Evolutionary conservation across 2,113 vertebrate species (phyloP).

Genomic region (Xyrauchen texanus): DNA sequence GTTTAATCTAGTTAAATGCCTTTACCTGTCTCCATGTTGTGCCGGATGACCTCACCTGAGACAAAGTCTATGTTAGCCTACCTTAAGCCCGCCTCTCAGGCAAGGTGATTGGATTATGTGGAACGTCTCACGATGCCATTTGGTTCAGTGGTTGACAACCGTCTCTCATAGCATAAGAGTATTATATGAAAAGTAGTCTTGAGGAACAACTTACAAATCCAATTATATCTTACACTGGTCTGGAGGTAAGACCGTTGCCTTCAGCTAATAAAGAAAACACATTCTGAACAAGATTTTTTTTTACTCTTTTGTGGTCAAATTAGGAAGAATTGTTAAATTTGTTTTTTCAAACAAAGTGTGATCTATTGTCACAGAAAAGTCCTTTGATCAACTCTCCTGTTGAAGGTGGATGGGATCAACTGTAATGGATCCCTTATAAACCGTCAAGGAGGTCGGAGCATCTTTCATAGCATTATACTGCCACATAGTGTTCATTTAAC

Average conservation of each 20-base stretch:
- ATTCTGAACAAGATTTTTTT: background rate
- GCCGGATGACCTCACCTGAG: constrained; percentile 58
- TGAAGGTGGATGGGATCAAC: background rate
- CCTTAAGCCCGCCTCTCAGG: constrained; percentile 49
- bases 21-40: constrained; percentile 68
- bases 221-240: background rate
- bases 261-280: background rate
- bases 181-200: constrained; percentile 44
- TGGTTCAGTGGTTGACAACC: constrained; percentile 60
- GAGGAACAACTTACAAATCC: constrained; percentile 7
- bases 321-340: background rate
- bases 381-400: background rate
- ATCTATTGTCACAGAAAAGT: background rate
- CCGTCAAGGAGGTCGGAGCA: too few relatives aligned
- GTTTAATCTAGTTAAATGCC: constrained; percentile 29
- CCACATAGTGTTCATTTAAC: constrained; percentile 9
- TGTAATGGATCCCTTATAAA: background rate
- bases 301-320: background rate
- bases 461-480: constrained; percentile 21
- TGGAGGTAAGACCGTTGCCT: background rate
- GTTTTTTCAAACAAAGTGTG: background rate
- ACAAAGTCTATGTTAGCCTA: constrained; percentile 36
- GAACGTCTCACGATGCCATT: constrained; percentile 48
- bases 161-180: constrained; percentile 58
- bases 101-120: constrained; percentile 60